phyloP scores from a whole-genome alignment of 2,888 invertebrate genomes.

The Apodemia mormo region DNA sequence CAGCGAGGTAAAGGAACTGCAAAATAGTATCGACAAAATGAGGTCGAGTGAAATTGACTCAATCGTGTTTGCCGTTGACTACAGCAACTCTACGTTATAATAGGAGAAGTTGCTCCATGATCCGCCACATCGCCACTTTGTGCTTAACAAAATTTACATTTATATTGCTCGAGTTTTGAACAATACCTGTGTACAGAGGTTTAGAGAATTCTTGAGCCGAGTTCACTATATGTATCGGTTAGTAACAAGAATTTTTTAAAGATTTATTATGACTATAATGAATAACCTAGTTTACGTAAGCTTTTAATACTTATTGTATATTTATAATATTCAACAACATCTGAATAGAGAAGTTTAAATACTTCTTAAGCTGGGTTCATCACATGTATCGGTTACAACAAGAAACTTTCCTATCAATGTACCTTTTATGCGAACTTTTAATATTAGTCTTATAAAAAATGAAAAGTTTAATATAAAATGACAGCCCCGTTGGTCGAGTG shows the following conservation, averaged over 20 bases:
- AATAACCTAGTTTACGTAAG: too few species aligned
- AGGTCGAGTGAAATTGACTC: constrained; percentile 8
- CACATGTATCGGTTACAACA: too few species aligned
- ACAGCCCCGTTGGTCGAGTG: too few species aligned
- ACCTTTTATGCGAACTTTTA: too few species aligned
- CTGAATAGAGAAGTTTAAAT: background rate
- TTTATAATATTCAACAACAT: background rate
- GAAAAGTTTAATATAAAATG: too few species aligned
- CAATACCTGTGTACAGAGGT: constrained; percentile 1
- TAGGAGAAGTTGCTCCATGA: constrained; percentile 21
- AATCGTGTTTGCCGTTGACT: constrained; percentile 19
- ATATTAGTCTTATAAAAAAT: too few species aligned
- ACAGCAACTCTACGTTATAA: constrained; percentile 16
- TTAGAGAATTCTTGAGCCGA: background rate
- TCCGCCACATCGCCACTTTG: constrained; percentile 23
- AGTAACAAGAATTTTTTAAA: background rate
- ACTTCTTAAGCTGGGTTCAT: background rate
- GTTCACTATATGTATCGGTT: constrained; percentile 1
- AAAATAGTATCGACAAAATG: constrained; percentile 19
- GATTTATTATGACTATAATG: too few species aligned
- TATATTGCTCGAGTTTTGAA: constrained; percentile 23
- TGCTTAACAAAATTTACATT: constrained; percentile 25
- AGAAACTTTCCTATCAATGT: too few species aligned
- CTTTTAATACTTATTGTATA: too few species aligned
- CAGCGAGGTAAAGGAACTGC: background rate